Conservation (phyloP, 2,797 vertebrate genomes). For the Rhyacichthys aspro region DNA sequence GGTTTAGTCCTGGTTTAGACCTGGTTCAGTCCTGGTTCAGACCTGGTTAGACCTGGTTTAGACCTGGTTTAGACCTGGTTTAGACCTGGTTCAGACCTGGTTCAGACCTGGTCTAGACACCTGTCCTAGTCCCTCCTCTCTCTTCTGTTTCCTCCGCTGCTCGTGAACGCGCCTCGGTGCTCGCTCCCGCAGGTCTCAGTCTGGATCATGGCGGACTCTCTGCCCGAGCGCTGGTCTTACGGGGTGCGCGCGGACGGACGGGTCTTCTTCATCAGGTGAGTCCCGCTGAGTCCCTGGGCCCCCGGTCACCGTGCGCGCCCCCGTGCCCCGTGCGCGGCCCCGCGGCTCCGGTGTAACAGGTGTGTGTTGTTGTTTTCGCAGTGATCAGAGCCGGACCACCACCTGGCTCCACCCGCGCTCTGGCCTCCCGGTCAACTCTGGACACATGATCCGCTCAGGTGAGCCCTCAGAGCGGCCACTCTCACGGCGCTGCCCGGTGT, state of each 20-base stretch:
- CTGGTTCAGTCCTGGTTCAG: neutral
- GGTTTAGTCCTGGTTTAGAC: too few relatives aligned
- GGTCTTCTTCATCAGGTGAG: slow-evolving; percentile 94
- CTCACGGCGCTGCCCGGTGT: neutral
- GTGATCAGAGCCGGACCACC: slow-evolving; percentile 84
- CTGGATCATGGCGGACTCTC: slow-evolving; percentile 89
- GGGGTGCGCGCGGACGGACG: slow-evolving; percentile 90
- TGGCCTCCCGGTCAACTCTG: slow-evolving; percentile 91
- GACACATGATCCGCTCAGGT: slow-evolving; percentile 97
- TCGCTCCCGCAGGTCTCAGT: slow-evolving; percentile 15
- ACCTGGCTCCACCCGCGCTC: slow-evolving; percentile 93
- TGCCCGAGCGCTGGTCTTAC: slow-evolving; percentile 91
- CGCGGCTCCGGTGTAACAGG: slow-evolving; percentile 68
- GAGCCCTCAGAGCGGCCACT: neutral
- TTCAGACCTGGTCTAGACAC: neutral
- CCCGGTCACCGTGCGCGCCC: slow-evolving; percentile 5
- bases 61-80: neutral
- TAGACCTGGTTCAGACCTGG: neutral
- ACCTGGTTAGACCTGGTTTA: neutral
- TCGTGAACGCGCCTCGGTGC: neutral
- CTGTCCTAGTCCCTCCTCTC: neutral
- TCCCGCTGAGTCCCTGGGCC: neutral
- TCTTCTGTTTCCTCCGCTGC: neutral
- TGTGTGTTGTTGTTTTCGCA: slow-evolving; percentile 57
- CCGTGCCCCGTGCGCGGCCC: slow-evolving; percentile 15